Evolutionary conservation across 2,888 invertebrate species (phyloP).

Genomic region (Anarsia innoxiella): DNA sequence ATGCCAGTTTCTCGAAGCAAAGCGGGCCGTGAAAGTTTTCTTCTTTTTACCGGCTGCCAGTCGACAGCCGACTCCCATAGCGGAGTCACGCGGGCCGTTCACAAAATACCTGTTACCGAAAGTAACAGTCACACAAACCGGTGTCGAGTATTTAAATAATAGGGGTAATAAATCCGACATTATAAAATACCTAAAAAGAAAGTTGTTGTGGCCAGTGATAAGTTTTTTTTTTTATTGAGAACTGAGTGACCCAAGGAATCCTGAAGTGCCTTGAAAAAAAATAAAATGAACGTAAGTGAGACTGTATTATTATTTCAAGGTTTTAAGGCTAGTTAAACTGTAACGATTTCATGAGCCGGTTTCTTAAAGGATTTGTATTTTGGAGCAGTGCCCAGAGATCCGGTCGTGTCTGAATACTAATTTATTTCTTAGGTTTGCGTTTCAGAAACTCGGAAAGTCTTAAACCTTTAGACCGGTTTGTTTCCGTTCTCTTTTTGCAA

Average conservation of each 20-base stretch:
- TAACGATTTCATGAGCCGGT: too few species aligned
- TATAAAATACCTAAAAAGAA: conserved; percentile 25
- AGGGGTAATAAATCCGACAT: conserved; percentile 9
- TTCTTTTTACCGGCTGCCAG: conserved; percentile 30
- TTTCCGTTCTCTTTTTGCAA: too few species aligned
- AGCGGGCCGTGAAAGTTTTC: conserved; percentile 38
- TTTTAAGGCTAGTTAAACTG: conserved; percentile 11
- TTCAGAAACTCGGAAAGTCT: too few species aligned
- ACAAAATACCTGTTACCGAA: conserved; percentile 5
- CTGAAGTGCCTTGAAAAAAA: conserved; percentile 16
- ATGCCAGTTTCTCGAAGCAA: conserved; percentile 10
- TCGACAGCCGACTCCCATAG: conserved; percentile 26
- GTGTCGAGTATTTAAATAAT: conserved; percentile 15
- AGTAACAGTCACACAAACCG: conserved; percentile 14
- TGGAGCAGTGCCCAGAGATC: too few species aligned
- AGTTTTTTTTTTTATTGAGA: conserved; percentile 11
- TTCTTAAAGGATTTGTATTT: conserved; percentile 2
- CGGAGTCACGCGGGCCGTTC: conserved; percentile 22
- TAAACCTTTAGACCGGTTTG: too few species aligned
- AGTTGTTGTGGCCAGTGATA: conserved; percentile 18
- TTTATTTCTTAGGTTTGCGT: too few species aligned
- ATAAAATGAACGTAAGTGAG: conserved; percentile 36
- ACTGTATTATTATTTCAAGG: conserved; percentile 8
- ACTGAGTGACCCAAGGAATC: conserved; percentile 5
- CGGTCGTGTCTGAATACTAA: too few species aligned